phyloP scores from a whole-genome alignment of 2,888 invertebrate genomes.

The Troilus luridus region DNA sequence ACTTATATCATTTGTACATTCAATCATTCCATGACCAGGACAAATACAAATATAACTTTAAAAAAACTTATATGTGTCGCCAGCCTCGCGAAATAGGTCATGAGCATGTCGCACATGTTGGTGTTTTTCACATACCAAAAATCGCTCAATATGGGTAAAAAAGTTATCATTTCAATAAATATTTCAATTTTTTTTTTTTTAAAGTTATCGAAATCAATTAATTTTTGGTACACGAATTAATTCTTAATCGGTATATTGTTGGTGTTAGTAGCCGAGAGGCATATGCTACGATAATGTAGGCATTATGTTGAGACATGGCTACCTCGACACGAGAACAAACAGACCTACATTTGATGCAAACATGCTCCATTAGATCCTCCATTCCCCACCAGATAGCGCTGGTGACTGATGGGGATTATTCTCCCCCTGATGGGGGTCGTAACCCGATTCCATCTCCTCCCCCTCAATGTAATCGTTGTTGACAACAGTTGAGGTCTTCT shows the following conservation, averaged over 20 bases:
- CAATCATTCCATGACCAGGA: too few relatives aligned
- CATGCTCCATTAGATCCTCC: background rate
- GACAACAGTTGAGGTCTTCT: background rate
- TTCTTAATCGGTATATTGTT: background rate
- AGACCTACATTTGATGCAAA: conserved; percentile 11
- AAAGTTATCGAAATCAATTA: too few relatives aligned
- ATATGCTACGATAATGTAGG: background rate
- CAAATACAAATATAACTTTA: too few relatives aligned
- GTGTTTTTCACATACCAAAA: too few relatives aligned
- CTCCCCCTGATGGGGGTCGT: background rate
- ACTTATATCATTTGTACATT: too few relatives aligned
- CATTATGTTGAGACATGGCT: background rate
- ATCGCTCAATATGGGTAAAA: too few relatives aligned
- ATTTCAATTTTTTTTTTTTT: too few relatives aligned
- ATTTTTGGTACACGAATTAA: background rate
- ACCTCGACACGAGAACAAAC: background rate
- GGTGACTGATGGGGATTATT: background rate
- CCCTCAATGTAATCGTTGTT: background rate
- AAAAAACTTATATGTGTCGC: too few relatives aligned
- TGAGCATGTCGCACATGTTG: too few relatives aligned
- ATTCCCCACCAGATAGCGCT: background rate
- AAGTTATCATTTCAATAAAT: too few relatives aligned
- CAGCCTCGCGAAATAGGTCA: too few relatives aligned
- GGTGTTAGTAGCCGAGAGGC: background rate
- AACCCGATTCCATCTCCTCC: background rate